phyloP scores from a whole-genome alignment of 1,140 invertebrate genomes.

The Bombus balteatus region DNA sequence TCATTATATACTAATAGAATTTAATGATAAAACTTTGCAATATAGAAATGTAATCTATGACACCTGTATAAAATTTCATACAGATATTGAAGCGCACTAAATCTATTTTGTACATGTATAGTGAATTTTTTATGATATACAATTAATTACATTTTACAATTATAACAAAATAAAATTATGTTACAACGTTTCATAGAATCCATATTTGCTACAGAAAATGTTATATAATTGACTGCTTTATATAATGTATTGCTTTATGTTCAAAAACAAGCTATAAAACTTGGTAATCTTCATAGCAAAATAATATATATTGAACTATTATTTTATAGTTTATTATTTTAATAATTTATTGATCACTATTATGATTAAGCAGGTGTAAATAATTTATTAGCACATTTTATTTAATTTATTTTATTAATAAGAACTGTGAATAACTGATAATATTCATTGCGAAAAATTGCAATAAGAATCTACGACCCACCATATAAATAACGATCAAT shows the following conservation, averaged over 20 bases:
- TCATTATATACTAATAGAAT: not conserved
- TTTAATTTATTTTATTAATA: not conserved
- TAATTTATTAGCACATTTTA: not conserved
- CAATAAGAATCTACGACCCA: not conserved
- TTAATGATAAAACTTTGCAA: not conserved
- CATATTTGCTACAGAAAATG: not conserved
- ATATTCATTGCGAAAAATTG: not conserved
- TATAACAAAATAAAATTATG: not conserved
- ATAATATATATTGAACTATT: not conserved
- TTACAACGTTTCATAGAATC: not conserved
- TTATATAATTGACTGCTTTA: not conserved
- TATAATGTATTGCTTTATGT: too few relatives aligned
- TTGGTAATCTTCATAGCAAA: too few relatives aligned
- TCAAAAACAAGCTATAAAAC: too few relatives aligned
- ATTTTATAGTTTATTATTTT: not conserved
- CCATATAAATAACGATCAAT: not conserved
- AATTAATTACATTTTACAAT: not conserved
- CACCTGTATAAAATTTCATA: too few relatives aligned
- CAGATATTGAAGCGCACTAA: too few relatives aligned
- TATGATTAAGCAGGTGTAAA: accelerated
- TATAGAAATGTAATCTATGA: too few relatives aligned
- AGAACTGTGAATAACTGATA: not conserved
- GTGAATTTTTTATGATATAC: too few relatives aligned
- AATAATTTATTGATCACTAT: too few relatives aligned
- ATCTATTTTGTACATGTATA: too few relatives aligned